Conservation (phyloP, 2,113 vertebrate species). For the Clinocottus analis region DNA sequence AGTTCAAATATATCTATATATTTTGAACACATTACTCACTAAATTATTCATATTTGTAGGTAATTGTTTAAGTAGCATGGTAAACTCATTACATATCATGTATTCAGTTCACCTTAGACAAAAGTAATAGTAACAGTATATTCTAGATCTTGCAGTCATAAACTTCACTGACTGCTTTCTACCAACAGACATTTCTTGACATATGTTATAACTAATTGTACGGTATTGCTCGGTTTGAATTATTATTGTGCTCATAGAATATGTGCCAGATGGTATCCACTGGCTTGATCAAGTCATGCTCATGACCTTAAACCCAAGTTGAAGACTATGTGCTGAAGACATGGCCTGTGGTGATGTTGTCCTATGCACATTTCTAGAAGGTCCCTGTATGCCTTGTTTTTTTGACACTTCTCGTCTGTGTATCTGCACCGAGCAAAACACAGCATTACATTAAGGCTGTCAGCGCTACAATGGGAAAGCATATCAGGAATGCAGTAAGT, state of each 20-base stretch:
- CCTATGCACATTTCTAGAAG: background rate
- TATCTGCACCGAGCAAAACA: conserved; percentile 19
- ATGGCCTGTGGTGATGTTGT: background rate
- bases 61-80: background rate
- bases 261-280: conserved; percentile 16
- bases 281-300: background rate
- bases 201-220: background rate
- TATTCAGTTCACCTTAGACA: background rate
- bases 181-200: background rate
- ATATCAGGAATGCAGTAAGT: conserved; percentile 49
- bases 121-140: background rate
- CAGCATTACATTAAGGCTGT: conserved; percentile 26
- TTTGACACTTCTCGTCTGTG: background rate
- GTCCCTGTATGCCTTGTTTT: background rate
- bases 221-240: background rate
- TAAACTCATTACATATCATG: background rate
- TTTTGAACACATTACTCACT: background rate
- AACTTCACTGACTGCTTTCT: background rate
- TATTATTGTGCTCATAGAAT: background rate
- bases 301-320: conserved; percentile 1
- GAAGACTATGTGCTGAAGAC: conserved; percentile 3
- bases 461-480: conserved; percentile 24
- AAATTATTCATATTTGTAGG: background rate
- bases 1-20: background rate
- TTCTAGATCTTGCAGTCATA: background rate